Conservation (phyloP, 2,113 vertebrate genomes). For the Prunella himalayana region DNA sequence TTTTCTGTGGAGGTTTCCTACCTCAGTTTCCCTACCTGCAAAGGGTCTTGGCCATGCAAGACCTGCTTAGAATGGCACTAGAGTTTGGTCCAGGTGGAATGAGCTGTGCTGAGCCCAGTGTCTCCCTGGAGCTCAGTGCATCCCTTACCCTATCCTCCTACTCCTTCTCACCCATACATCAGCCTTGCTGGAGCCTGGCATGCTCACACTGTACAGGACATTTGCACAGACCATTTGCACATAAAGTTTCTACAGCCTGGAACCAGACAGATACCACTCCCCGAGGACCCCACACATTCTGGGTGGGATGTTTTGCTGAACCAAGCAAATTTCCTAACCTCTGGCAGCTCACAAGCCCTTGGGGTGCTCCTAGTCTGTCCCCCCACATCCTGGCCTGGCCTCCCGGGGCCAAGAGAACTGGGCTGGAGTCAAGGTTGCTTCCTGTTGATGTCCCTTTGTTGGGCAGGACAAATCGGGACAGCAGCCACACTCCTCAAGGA, state of each 20-base stretch:
- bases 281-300: accelerated
- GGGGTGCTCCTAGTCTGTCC: neutral
- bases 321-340: neutral
- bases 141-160: neutral
- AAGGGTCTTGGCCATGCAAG: no score
- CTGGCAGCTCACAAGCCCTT: neutral
- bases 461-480: neutral
- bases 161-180: neutral
- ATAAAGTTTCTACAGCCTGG: neutral
- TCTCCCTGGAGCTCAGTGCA: neutral
- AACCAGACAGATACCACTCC: neutral
- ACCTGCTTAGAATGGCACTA: no score
- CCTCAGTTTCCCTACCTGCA: neutral
- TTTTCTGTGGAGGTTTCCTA: neutral
- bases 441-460: constrained; percentile 57
- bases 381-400: neutral
- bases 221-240: neutral
- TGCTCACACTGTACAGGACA: neutral
- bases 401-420: neutral
- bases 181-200: neutral
- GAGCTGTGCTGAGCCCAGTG: neutral
- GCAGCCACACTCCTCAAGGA: constrained; percentile 39
- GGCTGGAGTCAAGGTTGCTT: constrained; percentile 35
- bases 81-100: neutral
- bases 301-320: neutral